Conservation (phyloP, 2,888 invertebrate genomes). For the Ecliptopera silaceata region DNA sequence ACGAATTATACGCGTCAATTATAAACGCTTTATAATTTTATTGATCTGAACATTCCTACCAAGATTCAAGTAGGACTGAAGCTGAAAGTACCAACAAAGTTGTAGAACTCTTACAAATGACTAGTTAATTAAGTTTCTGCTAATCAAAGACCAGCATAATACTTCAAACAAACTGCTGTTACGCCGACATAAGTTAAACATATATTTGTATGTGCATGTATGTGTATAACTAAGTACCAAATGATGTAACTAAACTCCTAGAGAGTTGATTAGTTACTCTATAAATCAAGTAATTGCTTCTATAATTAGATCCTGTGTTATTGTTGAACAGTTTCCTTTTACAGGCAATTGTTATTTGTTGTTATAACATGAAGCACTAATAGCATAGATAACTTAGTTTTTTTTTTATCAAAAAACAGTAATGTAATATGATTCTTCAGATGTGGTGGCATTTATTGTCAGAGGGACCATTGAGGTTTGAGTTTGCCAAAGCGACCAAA, state of each 20-base stretch:
- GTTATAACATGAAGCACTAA: background rate
- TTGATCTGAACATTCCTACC: no score
- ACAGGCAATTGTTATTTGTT: background rate
- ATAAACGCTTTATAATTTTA: background rate
- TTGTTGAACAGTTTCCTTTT: slow-evolving; percentile 12
- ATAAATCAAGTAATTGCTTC: slow-evolving; percentile 14
- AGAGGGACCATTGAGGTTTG: no score
- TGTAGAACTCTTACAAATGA: background rate
- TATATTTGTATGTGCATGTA: background rate
- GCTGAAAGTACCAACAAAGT: background rate
- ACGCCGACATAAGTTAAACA: background rate
- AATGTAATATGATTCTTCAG: no score
- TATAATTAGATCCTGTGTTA: slow-evolving; percentile 11
- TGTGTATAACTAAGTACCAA: background rate
- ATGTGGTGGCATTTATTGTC: no score
- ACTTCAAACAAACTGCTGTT: background rate
- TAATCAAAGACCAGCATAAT: background rate
- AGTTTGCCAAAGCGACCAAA: no score
- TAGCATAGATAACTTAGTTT: background rate
- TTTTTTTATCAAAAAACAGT: no score
- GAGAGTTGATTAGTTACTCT: slow-evolving; percentile 19
- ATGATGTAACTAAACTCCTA: slow-evolving; percentile 4
- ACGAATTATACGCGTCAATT: background rate
- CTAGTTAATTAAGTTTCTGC: background rate
- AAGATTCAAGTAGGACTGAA: no score